phyloP scores from a whole-genome alignment of 2,888 invertebrate genomes.

The Gymnoscelis rufifasciata region DNA sequence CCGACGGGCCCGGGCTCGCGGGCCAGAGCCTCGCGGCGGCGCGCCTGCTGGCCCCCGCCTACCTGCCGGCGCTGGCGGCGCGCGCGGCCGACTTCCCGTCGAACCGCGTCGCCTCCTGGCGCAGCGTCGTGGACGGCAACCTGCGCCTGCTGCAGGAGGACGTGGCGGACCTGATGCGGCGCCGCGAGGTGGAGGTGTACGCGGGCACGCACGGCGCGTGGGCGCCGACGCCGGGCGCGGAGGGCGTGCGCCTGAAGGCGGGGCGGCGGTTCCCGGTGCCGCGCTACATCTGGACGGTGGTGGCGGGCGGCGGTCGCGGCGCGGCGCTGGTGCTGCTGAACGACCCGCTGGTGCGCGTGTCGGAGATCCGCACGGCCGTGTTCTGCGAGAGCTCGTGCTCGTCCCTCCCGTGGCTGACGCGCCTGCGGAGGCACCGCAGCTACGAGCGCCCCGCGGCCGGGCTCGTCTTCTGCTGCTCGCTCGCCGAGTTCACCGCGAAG shows the following conservation, averaged over 20 bases:
- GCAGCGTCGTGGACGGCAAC: conserved; percentile 59
- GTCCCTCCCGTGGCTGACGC: conserved; percentile 50
- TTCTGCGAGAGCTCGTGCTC: conserved; percentile 64
- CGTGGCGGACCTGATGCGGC: conserved; percentile 39
- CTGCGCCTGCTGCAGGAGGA: conserved; percentile 55
- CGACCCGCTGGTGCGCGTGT: conserved; percentile 67
- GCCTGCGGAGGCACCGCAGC: conserved; percentile 44
- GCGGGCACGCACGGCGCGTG: conserved; percentile 52
- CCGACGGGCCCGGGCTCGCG: conserved; percentile 51
- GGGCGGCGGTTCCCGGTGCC: conserved; percentile 62
- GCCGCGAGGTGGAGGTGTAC: conserved; percentile 41
- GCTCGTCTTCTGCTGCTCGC: conserved; percentile 61
- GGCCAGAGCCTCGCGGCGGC: conserved; percentile 52
- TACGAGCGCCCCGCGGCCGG: conserved; percentile 62
- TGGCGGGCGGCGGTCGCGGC: conserved; percentile 40
- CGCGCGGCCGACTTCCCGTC: conserved; percentile 60
- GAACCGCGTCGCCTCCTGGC: conserved; percentile 58
- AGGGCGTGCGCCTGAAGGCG: conserved; percentile 36
- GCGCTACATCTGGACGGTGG: conserved; percentile 60
- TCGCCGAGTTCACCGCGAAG: conserved; percentile 42
- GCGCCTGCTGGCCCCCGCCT: conserved; percentile 45
- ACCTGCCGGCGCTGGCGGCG: conserved; percentile 59
- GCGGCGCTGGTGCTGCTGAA: conserved; percentile 56
- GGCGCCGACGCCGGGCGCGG: conserved; percentile 37
- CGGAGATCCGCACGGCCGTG: conserved; percentile 59